Evolutionary conservation across 1,140 invertebrate species (phyloP), one percentile per base, ranked within the genome.

Genomic region (Druon quercuslanigerum): DNA sequence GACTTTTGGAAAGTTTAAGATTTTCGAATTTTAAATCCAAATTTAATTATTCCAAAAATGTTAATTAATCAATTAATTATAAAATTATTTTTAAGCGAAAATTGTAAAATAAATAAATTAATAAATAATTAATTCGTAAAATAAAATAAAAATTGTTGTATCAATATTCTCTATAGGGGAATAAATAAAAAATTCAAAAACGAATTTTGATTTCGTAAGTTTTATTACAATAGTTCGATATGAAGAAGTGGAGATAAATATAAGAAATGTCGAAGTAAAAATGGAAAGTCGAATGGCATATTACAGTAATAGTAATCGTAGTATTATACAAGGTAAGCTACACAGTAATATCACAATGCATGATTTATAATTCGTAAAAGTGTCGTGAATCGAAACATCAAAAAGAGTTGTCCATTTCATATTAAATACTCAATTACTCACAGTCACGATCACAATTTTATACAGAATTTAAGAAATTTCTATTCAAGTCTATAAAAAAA

Each of bases 291-390:
- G 79, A 87, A 85, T 89, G 86, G 87, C 84, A 79, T 79, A 84
- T 84, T 75, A 76, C 82, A 76, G 82, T 80, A 84, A 82, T 82
- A 79, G 77, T 82, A 81, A 83, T 85, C 80, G 84, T 88, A 88
- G 89, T 82, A 89, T 88, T 88, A 86, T 91, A 91, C 84, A 91
- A 90, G 84, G 73, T 89, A 89, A 86, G 88, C 88, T 91, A 91
- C 87, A 91, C 84, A 91, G 84, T 91, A 91, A 91, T 91, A 91
- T 91, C 90, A 91, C 90, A 91, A 91, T 91, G 89, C 89, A 91
- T 90, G 89, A 91, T 91, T 91, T 88, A 88, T 83, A 90, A 90
- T 90, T 90, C 87, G 76, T 89, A 89, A 85, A 89, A 89, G 82
- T 86, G 86, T 90, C 84, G 77, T 78, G 74, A 80, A 80, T 66